Evolutionary conservation across 2,797 vertebrate species (phyloP).

Genomic region (Rhynchotus rufescens): DNA sequence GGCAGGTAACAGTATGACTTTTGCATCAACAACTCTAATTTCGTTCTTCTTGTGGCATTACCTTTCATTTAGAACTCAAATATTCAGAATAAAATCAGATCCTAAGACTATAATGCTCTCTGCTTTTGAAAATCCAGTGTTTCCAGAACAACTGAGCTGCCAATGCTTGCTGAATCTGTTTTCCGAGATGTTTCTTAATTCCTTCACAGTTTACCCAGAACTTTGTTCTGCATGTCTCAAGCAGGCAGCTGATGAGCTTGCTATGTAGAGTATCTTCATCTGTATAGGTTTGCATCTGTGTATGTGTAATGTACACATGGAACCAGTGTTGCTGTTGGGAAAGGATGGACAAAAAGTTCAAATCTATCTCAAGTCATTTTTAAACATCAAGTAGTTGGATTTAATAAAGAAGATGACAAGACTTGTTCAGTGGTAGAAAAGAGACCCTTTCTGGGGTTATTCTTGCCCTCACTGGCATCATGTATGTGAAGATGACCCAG

Average conservation of each 20-base stretch:
- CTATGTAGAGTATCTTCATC: neutral
- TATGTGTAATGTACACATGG: accelerated
- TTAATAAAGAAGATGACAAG: neutral
- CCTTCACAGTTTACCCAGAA: neutral
- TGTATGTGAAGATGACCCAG: neutral
- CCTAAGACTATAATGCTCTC: neutral
- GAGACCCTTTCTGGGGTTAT: neutral
- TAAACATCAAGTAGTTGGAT: neutral
- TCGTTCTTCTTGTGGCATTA: neutral
- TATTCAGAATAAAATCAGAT: neutral
- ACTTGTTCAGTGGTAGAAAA: neutral
- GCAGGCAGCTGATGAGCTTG: neutral
- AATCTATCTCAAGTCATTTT: neutral
- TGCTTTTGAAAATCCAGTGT: neutral
- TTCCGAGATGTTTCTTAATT: neutral
- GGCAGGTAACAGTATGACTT: conserved; percentile 3
- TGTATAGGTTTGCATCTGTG: neutral
- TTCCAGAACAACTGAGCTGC: neutral
- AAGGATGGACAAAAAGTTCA: neutral
- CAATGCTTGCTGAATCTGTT: neutral
- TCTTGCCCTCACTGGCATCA: neutral
- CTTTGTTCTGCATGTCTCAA: neutral
- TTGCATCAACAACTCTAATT: neutral
- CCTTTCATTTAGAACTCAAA: neutral
- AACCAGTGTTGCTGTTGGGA: neutral